Evolutionary conservation across 2,888 invertebrate species (phyloP), one percentile per base, ranked within the genome.

Genomic region (Troides helena): DNA sequence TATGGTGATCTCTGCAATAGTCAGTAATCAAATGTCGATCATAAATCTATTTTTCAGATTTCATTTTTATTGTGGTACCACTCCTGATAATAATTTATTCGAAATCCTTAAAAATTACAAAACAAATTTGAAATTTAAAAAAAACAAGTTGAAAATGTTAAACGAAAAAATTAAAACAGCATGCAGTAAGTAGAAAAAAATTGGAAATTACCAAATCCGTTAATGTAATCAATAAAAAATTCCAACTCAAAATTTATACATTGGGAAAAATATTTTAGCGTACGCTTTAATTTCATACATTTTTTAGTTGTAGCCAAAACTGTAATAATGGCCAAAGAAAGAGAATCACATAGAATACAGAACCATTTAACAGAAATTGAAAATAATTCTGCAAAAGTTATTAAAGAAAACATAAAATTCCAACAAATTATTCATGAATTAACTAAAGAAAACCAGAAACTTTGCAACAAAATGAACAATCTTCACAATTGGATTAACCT

Each of bases 251-350:
- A 25, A 68, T 69, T 30, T 30, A 30, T 30, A 4, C 30, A 0
- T 30, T 30, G 30, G 30, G 30, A 30, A 30, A 30, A 30, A 30
- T 30, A 30, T 30, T 30, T 30, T 62, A 50, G 18, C 14, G 14
- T 17, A 50, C 50, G 17, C 14, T 50, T 50, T 50, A 50, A 50
- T 17, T 50, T 17, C 12, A 17, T 50, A 5, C 0, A 30, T 5
- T 62, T 81, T 81, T 69, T 77, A 89, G 88, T 75, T 66, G 76
- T 87, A 18, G 82, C 82, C 53, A 86, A 81, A 77, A 78, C 80
- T 18, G 73, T 85, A 14, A 75, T 85, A 57, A 72, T 75, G 25
- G 77, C 81, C n/a, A 87, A 85, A 71, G 78, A 82, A 71, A 80
- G 72, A 58, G 82, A 86, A 77, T 78, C 75, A 7, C 72, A 72